Base-by-base conservation (phyloP, 2,797 vertebrate genomes). In the Onychomys arenicola region DNA sequence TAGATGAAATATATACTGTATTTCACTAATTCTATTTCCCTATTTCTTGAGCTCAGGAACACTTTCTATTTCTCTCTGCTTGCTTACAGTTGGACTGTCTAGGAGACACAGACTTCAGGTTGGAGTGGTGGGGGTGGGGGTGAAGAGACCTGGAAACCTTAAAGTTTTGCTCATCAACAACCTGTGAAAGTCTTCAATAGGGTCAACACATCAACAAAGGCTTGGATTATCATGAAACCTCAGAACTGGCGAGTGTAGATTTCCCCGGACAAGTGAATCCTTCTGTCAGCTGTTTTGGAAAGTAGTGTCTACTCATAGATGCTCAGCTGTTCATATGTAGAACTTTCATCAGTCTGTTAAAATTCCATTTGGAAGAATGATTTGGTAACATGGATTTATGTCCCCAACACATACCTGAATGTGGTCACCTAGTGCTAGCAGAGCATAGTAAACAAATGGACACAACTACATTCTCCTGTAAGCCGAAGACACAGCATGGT, bases 1-100 rank as follows among this genome's bases (percentile, higher is more conserved):
- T 32, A 61, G 63, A 27, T 16, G 17, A 29, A 52, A 17, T 43
- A 2, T 4, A 32, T 40, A 29, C 32, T 8, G 21, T 29, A 23
- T 23, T 40, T 65, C 76, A 67, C 37, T n/a, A 34, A 52, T 40
- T 90, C 95, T 96, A 57, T 91, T 97, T 98, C 89, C 1, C 1
- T 93, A 90, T 75, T 61, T 95, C 83, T 89, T 2, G 97, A 97
- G 78, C 46, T 61, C 83, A 86, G 86, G 94, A 82, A 89, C 89
- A 84, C 73, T 84, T 52, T 14, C 19, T 98, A 94, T 96, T 95
- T 94, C 96, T 96, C 63, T 96, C 94, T 93, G 86, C 40, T 37
- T 80, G 61, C 93, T 89, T 94, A 63, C 46, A 34, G 37, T 46
- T 59, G 49, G 27, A 59, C 87, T 75, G 95, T 84, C 78, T 67